Conservation (phyloP, 2,113 vertebrate genomes). For the Gobiocypris rarus region DNA sequence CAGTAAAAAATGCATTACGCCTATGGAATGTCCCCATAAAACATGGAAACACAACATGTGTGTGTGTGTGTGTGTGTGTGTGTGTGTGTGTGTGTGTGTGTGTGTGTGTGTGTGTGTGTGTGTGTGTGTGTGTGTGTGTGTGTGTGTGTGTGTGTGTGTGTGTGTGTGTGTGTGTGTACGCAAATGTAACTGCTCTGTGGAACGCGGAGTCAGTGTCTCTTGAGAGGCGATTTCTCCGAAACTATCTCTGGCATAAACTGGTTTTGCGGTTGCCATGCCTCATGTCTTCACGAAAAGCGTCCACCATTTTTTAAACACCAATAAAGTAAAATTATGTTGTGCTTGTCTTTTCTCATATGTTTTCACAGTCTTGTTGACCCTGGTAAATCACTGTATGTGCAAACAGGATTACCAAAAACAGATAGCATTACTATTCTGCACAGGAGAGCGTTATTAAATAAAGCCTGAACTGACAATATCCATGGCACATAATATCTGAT, state of each 20-base stretch:
- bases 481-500: neutral
- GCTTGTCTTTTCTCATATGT: neutral
- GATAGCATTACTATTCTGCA: neutral
- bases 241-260: conserved; percentile 4
- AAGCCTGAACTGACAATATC: neutral
- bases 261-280: conserved; percentile 1
- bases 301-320: neutral
- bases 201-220: neutral
- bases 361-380: conserved; percentile 5
- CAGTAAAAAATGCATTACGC: too few species aligned
- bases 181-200: neutral
- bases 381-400: neutral
- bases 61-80: conserved; percentile 1
- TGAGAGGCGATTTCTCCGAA: conserved; percentile 1
- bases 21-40: too few species aligned
- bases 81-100: conserved; percentile 6
- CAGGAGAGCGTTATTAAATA: neutral
- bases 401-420: conserved; percentile 1
- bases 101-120: conserved; percentile 27
- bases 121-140: neutral
- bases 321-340: neutral
- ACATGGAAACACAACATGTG: too few species aligned
- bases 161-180: neutral
- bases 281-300: neutral
- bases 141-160: conserved; percentile 10